Percentiles rank a stretch among this genome's conserved stretches.
These are phyloP conservation scores for Phymastichus coffea DNA, from an alignment of 1,140 invertebrate species.

Conservation along the genomic window DNA sequence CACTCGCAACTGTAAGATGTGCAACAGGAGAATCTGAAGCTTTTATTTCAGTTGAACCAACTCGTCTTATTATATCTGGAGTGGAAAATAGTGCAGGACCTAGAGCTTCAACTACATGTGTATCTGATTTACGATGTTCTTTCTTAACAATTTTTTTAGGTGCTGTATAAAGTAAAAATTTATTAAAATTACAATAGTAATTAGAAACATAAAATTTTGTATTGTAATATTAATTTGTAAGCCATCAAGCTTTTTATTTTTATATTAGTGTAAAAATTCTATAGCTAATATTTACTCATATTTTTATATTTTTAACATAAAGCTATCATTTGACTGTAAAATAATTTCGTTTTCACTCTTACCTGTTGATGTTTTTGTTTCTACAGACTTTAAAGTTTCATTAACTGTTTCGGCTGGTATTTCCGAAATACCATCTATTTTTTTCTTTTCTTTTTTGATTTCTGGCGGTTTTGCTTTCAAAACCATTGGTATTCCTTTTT, in stretches of 20 bases:
- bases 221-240: background rate
- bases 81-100: conserved; percentile 72
- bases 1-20: conserved; percentile 20
- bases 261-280: conserved; percentile 7
- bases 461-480: conserved; percentile 43
- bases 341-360: conserved; percentile 17
- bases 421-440: conserved; percentile 38
- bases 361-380: conserved; percentile 41
- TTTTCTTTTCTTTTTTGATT: conserved; percentile 48
- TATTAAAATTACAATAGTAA: conserved; percentile 4
- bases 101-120: conserved; percentile 61
- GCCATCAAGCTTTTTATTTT: no score
- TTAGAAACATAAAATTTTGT: background rate
- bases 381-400: conserved; percentile 35
- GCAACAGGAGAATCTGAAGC: conserved; percentile 42
- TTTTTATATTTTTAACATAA: background rate
- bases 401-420: conserved; percentile 29
- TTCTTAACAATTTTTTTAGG: conserved; percentile 62
- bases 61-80: conserved; percentile 74
- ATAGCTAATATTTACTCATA: background rate
- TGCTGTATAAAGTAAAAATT: conserved; percentile 40
- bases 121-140: conserved; percentile 67
- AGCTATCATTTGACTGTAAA: conserved; percentile 9
- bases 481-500: conserved; percentile 17
- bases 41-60: conserved; percentile 55